Percentiles rank a stretch among this genome's conserved stretches.
phyloP scores from a whole-genome alignment of 2,797 vertebrate genomes.

The Pipistrellus nathusii region DNA sequence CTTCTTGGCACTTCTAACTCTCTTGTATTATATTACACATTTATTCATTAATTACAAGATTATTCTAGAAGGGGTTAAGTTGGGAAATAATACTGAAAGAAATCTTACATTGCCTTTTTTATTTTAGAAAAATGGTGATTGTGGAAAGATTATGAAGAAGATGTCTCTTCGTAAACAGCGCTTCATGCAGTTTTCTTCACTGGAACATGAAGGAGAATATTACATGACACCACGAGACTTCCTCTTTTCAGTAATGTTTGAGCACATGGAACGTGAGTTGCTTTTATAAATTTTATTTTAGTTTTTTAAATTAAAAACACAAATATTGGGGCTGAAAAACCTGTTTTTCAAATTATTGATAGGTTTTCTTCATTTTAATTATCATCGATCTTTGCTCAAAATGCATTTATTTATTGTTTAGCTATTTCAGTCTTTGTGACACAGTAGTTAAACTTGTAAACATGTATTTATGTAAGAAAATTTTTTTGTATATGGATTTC shows the following conservation, averaged over 20 bases:
- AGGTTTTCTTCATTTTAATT: conserved; percentile 42
- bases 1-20: background rate
- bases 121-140: conserved; percentile 85
- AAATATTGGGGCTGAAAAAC: background rate
- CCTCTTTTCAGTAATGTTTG: conserved; percentile 96
- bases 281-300: conserved; percentile 1
- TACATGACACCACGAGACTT: conserved; percentile 99
- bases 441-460: conserved; percentile 2
- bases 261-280: conserved; percentile 93
- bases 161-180: conserved; percentile 91
- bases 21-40: background rate
- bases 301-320: background rate
- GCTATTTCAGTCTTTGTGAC: background rate
- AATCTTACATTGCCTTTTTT: conserved; percentile 20
- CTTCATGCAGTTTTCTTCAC: conserved; percentile 95
- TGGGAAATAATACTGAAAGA: conserved; percentile 6
- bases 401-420: background rate
- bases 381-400: background rate
- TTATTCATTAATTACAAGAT: background rate
- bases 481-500: conserved; percentile 39
- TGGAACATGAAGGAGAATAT: conserved; percentile 92
- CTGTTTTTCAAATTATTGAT: conserved; percentile 7
- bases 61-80: background rate
- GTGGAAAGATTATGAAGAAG: conserved; percentile 79
- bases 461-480: conserved; percentile 45